These are phyloP conservation scores for Corythoichthys intestinalis DNA, from an alignment of 2,113 vertebrate genomes.

Conservation along the genomic window DNA sequence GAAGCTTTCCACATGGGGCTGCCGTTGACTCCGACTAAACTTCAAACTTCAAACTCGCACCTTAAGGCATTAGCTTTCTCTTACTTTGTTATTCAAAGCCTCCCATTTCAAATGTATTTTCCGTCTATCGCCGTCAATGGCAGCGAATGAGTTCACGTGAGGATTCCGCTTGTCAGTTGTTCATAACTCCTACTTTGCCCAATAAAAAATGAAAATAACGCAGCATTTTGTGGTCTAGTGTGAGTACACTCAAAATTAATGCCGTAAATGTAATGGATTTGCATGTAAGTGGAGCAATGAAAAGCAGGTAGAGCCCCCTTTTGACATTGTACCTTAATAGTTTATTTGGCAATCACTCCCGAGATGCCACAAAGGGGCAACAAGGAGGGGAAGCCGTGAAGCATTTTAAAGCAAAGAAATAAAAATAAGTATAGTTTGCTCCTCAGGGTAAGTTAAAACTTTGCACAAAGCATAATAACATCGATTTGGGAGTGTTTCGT, in stretches of 20 bases:
- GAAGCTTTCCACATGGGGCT: slow-evolving; percentile 39
- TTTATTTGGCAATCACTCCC: slow-evolving; percentile 11
- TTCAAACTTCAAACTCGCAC: neutral
- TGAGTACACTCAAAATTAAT: neutral
- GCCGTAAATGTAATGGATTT: neutral
- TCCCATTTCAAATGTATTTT: too few relatives aligned
- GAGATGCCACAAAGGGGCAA: slow-evolving; percentile 25
- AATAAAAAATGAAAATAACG: slow-evolving; percentile 6
- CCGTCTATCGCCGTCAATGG: too few relatives aligned
- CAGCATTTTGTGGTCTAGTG: neutral
- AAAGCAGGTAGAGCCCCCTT: slow-evolving; percentile 3
- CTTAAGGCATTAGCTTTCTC: too few relatives aligned
- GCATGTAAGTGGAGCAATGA: neutral
- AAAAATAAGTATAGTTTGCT: slow-evolving; percentile 23
- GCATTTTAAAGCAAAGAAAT: slow-evolving; percentile 27
- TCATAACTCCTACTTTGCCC: neutral
- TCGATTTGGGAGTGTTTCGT: slow-evolving; percentile 40
- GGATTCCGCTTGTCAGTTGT: neutral
- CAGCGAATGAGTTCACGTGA: too few relatives aligned
- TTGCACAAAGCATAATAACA: slow-evolving; percentile 32
- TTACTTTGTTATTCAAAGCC: too few relatives aligned
- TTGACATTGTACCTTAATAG: slow-evolving; percentile 8
- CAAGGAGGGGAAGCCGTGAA: slow-evolving; percentile 22
- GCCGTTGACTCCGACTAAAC: slow-evolving; percentile 16
- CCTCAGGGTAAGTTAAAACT: slow-evolving; percentile 25